Evolutionary conservation across 2,797 vertebrate species (phyloP).

Genomic region (Cottoperca gobio): DNA sequence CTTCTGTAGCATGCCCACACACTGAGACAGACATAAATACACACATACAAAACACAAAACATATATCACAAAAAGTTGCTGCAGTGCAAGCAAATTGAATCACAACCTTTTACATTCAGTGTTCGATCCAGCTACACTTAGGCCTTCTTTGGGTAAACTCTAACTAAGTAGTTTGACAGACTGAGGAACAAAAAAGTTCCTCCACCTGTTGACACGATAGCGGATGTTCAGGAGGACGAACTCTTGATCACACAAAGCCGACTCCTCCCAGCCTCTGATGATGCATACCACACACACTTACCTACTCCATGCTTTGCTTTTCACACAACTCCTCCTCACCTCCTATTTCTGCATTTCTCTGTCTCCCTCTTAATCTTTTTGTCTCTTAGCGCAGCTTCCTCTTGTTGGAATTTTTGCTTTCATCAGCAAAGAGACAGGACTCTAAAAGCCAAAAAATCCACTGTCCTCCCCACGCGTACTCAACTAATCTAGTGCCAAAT

Average conservation of each 20-base stretch:
- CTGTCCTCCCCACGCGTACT: background rate
- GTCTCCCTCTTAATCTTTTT: slow-evolving; percentile 7
- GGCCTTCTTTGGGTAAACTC: too few species aligned
- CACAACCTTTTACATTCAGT: too few species aligned
- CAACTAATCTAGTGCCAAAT: slow-evolving; percentile 31
- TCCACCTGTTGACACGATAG: too few species aligned
- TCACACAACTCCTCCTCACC: slow-evolving; percentile 11
- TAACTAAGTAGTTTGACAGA: too few species aligned
- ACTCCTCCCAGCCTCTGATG: too few species aligned
- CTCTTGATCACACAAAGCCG: background rate
- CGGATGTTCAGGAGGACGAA: background rate
- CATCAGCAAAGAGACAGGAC: slow-evolving; percentile 34
- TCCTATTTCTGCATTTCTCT: background rate
- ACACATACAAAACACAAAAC: too few species aligned
- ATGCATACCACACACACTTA: background rate
- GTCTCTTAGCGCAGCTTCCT: slow-evolving; percentile 11
- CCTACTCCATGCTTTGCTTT: slow-evolving; percentile 5
- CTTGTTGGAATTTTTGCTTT: slow-evolving; percentile 29
- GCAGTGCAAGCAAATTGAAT: too few species aligned
- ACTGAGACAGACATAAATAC: too few species aligned
- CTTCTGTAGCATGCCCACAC: too few species aligned
- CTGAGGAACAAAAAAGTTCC: too few species aligned
- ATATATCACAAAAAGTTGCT: too few species aligned
- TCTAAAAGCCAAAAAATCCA: slow-evolving; percentile 28
- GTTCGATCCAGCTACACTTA: too few species aligned